These are phyloP conservation scores for Scrobipalpa costella DNA, from an alignment of 2,888 invertebrate species.

Conservation along the genomic window DNA sequence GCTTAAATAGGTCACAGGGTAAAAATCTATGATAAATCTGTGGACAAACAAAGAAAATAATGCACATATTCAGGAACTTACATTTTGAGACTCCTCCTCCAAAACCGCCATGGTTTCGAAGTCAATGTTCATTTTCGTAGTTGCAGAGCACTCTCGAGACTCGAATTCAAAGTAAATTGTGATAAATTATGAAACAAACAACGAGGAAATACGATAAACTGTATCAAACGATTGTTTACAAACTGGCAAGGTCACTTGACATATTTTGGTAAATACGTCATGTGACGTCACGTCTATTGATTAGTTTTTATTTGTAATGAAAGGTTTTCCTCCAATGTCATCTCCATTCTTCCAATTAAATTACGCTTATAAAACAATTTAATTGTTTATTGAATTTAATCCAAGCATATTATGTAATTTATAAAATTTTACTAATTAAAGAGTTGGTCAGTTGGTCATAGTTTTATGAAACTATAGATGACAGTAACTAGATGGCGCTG, in stretches of 20 bases:
- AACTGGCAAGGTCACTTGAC: slow-evolving; percentile 87
- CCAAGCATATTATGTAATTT: not conserved
- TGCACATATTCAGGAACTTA: slow-evolving; percentile 59
- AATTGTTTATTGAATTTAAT: not conserved
- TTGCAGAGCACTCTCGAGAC: slow-evolving; percentile 35
- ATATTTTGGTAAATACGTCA: slow-evolving; percentile 71
- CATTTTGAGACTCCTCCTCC: slow-evolving; percentile 82
- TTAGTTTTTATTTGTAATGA: slow-evolving; percentile 16
- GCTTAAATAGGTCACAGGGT: not conserved
- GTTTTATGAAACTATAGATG: not conserved
- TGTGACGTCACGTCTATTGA: slow-evolving; percentile 42
- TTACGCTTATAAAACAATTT: not conserved
- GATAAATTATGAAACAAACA: slow-evolving; percentile 69
- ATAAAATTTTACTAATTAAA: not conserved
- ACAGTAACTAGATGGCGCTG: not conserved
- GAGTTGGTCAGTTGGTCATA: not conserved
- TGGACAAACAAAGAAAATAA: slow-evolving; percentile 52
- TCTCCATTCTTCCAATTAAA: not conserved
- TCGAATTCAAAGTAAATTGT: slow-evolving; percentile 51
- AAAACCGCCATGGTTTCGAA: slow-evolving; percentile 83
- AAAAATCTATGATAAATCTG: not conserved
- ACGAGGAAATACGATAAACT: slow-evolving; percentile 75
- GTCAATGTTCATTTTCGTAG: slow-evolving; percentile 75
- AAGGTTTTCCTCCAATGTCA: not conserved
- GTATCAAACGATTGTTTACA: slow-evolving; percentile 85